Conservation (phyloP, 2,888 invertebrate species). For the Ametastegia equiseti region DNA sequence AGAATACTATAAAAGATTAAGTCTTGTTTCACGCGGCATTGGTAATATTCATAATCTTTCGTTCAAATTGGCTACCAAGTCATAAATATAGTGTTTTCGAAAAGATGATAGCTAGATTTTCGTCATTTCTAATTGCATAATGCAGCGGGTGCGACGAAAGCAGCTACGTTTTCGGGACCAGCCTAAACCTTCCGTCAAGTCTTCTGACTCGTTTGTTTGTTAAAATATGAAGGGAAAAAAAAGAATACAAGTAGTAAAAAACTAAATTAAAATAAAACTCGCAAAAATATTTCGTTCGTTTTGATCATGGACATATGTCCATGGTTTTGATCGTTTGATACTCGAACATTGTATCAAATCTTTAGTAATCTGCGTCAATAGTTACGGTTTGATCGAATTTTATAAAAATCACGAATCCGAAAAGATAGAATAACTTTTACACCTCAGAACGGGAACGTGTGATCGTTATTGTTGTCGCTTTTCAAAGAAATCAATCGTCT, state of each 20-base stretch:
- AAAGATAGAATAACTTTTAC: neutral
- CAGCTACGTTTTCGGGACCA: neutral
- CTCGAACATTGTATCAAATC: neutral
- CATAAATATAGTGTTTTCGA: neutral
- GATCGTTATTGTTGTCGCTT: neutral
- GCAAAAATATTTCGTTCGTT: neutral
- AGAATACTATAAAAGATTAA: slow-evolving; percentile 5
- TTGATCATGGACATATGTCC: neutral
- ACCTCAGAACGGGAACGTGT: too few species aligned
- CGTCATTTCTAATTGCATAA: neutral
- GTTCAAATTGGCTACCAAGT: neutral
- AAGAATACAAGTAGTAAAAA: neutral
- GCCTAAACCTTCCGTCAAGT: neutral
- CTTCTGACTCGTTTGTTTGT: neutral
- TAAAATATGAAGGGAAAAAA: neutral
- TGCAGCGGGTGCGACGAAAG: neutral
- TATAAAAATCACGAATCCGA: neutral
- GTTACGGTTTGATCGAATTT: neutral
- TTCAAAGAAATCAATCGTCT: neutral
- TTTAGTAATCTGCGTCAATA: neutral
- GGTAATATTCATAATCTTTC: neutral
- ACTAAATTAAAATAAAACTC: neutral
- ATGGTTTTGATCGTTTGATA: neutral
- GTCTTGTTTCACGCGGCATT: neutral
- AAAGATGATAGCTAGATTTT: neutral